Conservation (phyloP, 1,140 invertebrate genomes). For the Hyles vespertilio region DNA sequence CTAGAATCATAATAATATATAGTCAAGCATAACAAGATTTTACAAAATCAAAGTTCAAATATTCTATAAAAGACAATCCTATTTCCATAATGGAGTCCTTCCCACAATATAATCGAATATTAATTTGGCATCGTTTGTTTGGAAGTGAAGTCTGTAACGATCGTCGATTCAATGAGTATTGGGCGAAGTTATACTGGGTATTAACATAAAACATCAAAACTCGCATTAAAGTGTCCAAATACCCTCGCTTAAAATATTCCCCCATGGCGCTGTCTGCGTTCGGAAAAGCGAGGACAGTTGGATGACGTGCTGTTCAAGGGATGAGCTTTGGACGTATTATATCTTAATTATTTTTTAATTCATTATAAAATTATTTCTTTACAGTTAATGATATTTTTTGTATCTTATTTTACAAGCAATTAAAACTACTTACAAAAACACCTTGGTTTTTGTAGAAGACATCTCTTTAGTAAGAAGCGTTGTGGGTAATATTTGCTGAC, state of each 20-base stretch:
- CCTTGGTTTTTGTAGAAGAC: too few relatives aligned
- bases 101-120: conserved; percentile 16
- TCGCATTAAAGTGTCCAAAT: conserved; percentile 72
- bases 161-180: conserved; percentile 50
- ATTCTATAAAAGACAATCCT: too few relatives aligned
- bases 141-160: not conserved
- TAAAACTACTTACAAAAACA: too few relatives aligned
- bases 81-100: not conserved
- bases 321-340: not conserved
- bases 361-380: too few relatives aligned
- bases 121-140: conserved; percentile 12
- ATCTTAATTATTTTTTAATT: not conserved
- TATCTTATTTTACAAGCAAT: too few relatives aligned
- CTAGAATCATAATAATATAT: too few relatives aligned
- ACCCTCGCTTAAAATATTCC: conserved; percentile 48
- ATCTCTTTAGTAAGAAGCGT: too few relatives aligned
- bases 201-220: conserved; percentile 73
- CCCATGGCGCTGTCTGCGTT: conserved; percentile 39
- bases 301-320: conserved; percentile 17
- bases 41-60: too few relatives aligned
- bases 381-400: not conserved
- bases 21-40: too few relatives aligned
- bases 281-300: conserved; percentile 35
- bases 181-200: conserved; percentile 50
- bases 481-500: too few relatives aligned